A percentile compares a stretch with the other conserved stretches of the same genome.
Evolutionary conservation across 2,113 vertebrate genomes (phyloP).

Genomic region (Myotis davidii): DNA sequence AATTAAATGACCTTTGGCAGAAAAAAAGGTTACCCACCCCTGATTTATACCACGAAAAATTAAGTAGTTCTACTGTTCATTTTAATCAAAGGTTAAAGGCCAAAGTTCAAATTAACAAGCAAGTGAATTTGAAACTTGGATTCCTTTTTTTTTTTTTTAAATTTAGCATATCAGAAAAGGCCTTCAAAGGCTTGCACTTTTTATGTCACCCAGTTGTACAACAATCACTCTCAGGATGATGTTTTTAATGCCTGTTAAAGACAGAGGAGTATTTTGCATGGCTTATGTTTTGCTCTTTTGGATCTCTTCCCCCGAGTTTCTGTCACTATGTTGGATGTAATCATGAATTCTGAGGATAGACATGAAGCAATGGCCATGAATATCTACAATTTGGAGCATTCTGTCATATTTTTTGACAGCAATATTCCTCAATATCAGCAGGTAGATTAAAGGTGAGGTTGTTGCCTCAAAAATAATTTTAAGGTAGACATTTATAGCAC

Average conservation of each 20-base stretch:
- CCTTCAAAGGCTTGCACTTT: background rate
- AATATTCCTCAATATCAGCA: conserved; percentile 36
- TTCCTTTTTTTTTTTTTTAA: background rate
- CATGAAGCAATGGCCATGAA: background rate
- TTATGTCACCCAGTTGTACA: background rate
- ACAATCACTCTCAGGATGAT: conserved; percentile 25
- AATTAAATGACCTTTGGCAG: too few relatives aligned
- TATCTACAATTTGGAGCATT: background rate
- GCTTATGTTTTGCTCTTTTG: conserved; percentile 14
- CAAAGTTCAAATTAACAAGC: background rate
- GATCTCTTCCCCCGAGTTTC: background rate
- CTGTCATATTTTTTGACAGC: conserved; percentile 31
- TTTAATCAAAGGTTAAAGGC: background rate
- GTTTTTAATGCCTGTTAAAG: conserved; percentile 54
- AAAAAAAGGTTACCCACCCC: too few relatives aligned
- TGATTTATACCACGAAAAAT: conserved; percentile 10
- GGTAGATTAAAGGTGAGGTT: conserved; percentile 51
- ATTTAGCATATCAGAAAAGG: background rate
- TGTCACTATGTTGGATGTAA: background rate
- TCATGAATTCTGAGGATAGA: conserved; percentile 22
- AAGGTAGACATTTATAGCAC: conserved; percentile 51
- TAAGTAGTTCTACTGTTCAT: background rate
- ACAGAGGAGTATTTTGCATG: background rate
- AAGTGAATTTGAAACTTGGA: background rate
- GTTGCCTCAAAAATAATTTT: conserved; percentile 40